These are phyloP conservation scores for Diadophis punctatus DNA, from an alignment of 2,113 vertebrate species.

Conservation along the genomic window DNA sequence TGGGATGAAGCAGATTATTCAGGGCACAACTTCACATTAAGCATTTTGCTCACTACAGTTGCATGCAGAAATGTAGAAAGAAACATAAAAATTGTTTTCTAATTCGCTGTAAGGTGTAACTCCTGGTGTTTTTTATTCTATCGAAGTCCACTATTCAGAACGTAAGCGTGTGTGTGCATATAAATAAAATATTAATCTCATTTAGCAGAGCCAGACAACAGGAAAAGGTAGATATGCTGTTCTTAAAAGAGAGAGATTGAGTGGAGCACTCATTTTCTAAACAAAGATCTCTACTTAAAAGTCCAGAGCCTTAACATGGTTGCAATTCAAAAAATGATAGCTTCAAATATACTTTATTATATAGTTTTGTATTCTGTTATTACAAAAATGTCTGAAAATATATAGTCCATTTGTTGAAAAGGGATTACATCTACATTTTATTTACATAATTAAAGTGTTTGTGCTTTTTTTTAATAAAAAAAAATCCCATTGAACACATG, in stretches of 20 bases:
- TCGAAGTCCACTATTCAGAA: background rate
- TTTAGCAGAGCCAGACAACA: background rate
- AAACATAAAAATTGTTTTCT: background rate
- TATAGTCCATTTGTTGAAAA: slow-evolving; percentile 11
- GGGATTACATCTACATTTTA: slow-evolving; percentile 27
- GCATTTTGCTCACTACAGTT: background rate
- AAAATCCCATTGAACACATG: slow-evolving; percentile 26
- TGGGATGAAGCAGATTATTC: background rate
- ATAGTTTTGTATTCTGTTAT: slow-evolving; percentile 31
- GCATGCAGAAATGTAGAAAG: background rate
- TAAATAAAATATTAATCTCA: background rate
- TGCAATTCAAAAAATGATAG: background rate
- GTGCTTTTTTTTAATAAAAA: slow-evolving; percentile 3
- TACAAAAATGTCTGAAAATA: slow-evolving; percentile 55
- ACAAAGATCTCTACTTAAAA: background rate
- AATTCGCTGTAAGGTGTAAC: background rate
- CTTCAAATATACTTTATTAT: slow-evolving; percentile 58
- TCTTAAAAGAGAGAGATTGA: background rate
- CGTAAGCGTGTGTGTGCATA: background rate
- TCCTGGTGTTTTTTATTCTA: background rate
- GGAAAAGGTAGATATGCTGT: background rate
- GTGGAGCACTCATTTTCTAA: background rate
- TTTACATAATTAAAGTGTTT: slow-evolving; percentile 26
- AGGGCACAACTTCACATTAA: background rate
- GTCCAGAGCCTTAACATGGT: background rate